These are phyloP conservation scores for Prolemur simus DNA, from an alignment of 2,113 vertebrate genomes.

Conservation along the genomic window DNA sequence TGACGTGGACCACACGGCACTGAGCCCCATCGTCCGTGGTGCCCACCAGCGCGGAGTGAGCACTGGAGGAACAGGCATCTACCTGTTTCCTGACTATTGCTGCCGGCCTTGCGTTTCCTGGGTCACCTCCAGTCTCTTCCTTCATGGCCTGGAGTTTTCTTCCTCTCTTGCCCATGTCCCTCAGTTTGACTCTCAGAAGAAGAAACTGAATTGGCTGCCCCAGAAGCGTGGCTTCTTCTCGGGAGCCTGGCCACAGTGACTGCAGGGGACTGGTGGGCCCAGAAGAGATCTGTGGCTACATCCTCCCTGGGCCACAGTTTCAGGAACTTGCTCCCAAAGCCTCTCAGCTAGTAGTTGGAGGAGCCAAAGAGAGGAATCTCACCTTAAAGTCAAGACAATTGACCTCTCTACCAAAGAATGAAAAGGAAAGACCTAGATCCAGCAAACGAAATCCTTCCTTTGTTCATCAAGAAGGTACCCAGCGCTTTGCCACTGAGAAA, in stretches of 20 bases:
- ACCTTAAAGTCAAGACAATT: neutral
- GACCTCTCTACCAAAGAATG: neutral
- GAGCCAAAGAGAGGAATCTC: neutral
- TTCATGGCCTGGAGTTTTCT: too few relatives aligned
- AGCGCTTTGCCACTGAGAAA: neutral
- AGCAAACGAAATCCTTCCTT: neutral
- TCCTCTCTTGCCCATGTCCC: neutral
- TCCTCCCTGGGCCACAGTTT: neutral
- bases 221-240: neutral
- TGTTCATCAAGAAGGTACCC: neutral
- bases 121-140: neutral
- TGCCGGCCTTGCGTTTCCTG: neutral
- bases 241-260: neutral
- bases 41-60: neutral
- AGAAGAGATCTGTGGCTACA: neutral
- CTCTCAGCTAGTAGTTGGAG: neutral
- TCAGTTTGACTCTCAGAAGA: neutral
- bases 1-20: neutral
- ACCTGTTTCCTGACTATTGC: neutral
- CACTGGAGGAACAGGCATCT: accelerated
- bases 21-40: neutral
- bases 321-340: neutral
- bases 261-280: neutral
- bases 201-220: neutral
- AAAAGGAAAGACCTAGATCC: neutral